Base-by-base conservation (phyloP, 2,797 vertebrate genomes). In the Spinus olivaceus region DNA sequence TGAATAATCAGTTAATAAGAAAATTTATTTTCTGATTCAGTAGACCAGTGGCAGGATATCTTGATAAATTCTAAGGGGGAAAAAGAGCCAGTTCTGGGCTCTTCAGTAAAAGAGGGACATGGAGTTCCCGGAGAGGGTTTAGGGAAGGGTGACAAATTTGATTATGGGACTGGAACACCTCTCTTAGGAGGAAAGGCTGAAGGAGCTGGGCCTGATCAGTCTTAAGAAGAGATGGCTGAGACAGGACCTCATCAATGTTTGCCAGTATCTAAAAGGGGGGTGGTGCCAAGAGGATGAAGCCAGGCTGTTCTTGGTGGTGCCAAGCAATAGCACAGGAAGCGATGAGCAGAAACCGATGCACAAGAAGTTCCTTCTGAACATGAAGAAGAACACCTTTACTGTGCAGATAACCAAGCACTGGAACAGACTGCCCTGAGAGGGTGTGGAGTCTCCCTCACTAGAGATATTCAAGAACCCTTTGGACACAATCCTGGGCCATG, bases 211-310 rank as follows among this genome's bases (percentile, higher is more conserved):
- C 12, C 49, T 61, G 11, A 15, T 69, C 64, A 54, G 24, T 10
- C 21, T 49, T 25, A 42, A 56, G 22, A 49, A 35, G 25, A 70
- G 33, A 63, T 2, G 3, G 4, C 25, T 49, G 14, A 61, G 21
- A 70, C 0, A 0, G 12, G 10, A 63, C 49, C 3, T 25, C 27
- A 42, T 42, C 25, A 32, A 13, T 49, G 11, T 63, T 12, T 42
- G 14, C 5, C 3, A 54, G 2, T 32, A 27, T 32, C 35, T 32
- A 32, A 41, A 63, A 14, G 1, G 4, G 1, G 3, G 39, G 41
- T 39, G 41, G 12, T 39, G 22, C 8, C 35, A 78, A 46, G 63
- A 67, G 28, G 54, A 61, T 32, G 49, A 8, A 54, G 16, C 21
- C 47, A 47, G 56, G 21, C 21, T 61, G 25, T 33, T 12, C 47